A percentile compares a stretch with the other conserved stretches of the same genome.
Conservation (phyloP, 2,113 vertebrate genomes). For the Callospermophilus lateralis region DNA sequence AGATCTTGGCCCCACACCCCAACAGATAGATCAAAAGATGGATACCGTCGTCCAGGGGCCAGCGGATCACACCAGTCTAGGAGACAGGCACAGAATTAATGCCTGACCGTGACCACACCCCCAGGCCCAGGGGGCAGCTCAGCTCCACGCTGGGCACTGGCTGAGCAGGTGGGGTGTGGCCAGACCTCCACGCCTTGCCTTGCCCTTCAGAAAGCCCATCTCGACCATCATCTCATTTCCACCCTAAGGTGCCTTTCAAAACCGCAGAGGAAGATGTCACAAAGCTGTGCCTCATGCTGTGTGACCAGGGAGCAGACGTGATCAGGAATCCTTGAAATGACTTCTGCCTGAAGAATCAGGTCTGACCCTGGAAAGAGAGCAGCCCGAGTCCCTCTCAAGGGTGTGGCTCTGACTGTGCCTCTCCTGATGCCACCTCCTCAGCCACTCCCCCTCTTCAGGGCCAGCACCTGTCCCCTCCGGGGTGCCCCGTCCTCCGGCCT, state of each 20-base stretch:
- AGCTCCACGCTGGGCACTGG: fast-evolving
- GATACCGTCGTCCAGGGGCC: no score
- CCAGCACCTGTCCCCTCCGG: neutral
- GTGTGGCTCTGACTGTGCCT: neutral
- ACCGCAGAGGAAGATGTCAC: neutral
- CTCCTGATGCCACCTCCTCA: fast-evolving
- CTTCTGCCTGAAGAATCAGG: neutral
- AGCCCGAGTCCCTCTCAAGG: neutral
- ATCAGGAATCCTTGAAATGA: neutral
- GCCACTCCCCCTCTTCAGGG: fast-evolving
- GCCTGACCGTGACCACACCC: fast-evolving
- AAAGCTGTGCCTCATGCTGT: neutral
- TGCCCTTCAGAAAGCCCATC: neutral
- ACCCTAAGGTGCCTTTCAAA: neutral
- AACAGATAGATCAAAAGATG: neutral
- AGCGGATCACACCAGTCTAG: neutral
- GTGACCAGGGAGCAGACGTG: neutral
- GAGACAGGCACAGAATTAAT: neutral
- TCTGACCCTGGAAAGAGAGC: neutral
- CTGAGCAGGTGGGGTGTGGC: fast-evolving
- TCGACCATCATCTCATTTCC: neutral
- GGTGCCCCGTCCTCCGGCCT: fast-evolving
- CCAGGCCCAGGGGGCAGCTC: fast-evolving
- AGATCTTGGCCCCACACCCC: neutral
- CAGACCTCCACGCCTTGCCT: fast-evolving